Base-by-base conservation (phyloP, 2,113 vertebrate genomes). In the Rousettus leschenaultii region DNA sequence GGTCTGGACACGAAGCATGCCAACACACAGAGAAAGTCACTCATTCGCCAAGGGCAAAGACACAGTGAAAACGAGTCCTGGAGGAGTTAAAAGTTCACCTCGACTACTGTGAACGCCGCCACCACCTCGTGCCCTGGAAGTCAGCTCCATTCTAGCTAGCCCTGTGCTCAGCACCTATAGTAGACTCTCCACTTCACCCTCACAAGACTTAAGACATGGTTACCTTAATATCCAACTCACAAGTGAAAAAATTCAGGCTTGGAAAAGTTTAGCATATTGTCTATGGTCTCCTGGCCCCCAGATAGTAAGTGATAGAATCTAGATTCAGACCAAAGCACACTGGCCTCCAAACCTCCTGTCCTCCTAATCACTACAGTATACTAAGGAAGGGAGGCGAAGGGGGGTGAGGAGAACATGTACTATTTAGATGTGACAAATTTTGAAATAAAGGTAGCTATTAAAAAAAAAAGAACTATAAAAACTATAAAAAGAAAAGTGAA, bases 361-460 rank as follows among this genome's bases (percentile, higher is more conserved):
- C 15, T 70, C 65, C 68, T 45, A 53, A 57, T 53, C 33, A 87
- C 18, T 19, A n/a, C 24, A 73, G 26, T 15, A 6, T 7, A 70
- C 21, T 6, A 28, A 43, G 13, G 63, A 19, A 59, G 13, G 30
- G 28, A 66, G 2, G 24, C 22, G 21, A 33, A 28, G n/a, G 16
- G 40, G 33, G 5, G 59, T 14, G 12, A 13, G 7, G 26, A 59
- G 30, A 24, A 82, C 3, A 1, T 3, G 13, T 40, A 21, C 18
- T 68, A 80, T 11, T 66, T 6, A 82, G 14, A 86, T 71, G 22
- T 24, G 45, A 55, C 22, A 80, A 8, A 35, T 35, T 96, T 38
- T 77, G 14, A 92, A 90, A 63, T 68, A 78, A 95, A 87, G 28
- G 5, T 71, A 87, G 70, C 45, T 57, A 59, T 89, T 84, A 12